These are phyloP conservation scores for Pungitius pungitius DNA, from an alignment of 2,113 vertebrate genomes.

Conservation along the genomic window DNA sequence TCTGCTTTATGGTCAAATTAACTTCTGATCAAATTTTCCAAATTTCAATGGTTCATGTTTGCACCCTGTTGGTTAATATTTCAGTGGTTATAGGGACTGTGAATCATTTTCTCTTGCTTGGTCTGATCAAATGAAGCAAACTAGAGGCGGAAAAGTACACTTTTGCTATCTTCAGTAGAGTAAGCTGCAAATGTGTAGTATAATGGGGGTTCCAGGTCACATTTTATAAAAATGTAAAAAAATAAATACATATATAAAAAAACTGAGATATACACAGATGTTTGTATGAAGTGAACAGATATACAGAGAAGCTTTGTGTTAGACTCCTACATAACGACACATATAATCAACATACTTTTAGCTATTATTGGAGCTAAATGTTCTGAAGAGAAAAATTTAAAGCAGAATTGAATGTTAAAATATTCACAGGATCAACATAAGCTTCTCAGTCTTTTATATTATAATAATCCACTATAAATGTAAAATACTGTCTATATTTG, in stretches of 20 bases:
- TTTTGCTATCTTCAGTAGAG: background rate
- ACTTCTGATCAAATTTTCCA: too few relatives aligned
- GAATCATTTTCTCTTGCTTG: too few relatives aligned
- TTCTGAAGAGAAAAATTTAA: background rate
- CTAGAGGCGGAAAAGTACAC: too few relatives aligned
- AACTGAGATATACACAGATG: background rate
- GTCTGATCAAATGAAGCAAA: too few relatives aligned
- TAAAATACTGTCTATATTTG: slow-evolving; percentile 44
- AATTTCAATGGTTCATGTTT: too few relatives aligned
- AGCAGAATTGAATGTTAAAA: slow-evolving; percentile 23
- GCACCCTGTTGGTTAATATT: too few relatives aligned
- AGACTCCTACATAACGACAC: background rate
- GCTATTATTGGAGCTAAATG: background rate
- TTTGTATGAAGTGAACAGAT: background rate
- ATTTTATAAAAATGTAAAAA: too few relatives aligned
- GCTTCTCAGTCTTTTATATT: slow-evolving; percentile 30
- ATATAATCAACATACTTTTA: background rate
- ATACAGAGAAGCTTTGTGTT: background rate
- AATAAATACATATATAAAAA: background rate
- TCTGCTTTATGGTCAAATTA: too few relatives aligned
- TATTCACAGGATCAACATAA: slow-evolving; percentile 29
- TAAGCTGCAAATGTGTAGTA: background rate
- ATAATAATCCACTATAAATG: slow-evolving; percentile 31
- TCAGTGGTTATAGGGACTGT: too few relatives aligned
- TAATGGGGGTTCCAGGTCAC: background rate